A percentile compares a stretch with the other conserved stretches of the same genome.
Evolutionary conservation across 2,888 invertebrate species (phyloP).

Genomic region (Clivina fossor): DNA sequence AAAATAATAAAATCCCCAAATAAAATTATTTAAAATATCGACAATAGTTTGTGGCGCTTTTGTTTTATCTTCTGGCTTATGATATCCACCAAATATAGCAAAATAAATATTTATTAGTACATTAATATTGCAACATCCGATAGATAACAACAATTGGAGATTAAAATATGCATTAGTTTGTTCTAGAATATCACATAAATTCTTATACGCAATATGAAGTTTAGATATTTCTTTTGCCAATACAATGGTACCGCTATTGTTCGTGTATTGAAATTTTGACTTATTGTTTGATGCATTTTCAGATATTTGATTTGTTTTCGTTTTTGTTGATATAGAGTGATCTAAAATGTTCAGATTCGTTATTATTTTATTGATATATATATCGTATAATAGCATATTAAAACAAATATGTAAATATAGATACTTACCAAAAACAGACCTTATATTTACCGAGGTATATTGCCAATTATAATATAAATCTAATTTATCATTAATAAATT

Average conservation of each 20-base stretch:
- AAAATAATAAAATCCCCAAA: conserved; percentile 26
- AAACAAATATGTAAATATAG: not conserved
- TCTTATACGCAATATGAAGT: conserved; percentile 3
- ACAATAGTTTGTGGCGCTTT: conserved; percentile 3
- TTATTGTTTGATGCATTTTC: not conserved
- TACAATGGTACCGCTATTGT: too few relatives aligned
- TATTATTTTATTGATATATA: not conserved
- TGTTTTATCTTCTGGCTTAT: conserved; percentile 10
- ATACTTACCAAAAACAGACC: too few relatives aligned
- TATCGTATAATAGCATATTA: not conserved
- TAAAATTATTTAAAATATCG: conserved; percentile 18
- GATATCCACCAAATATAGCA: conserved; percentile 26
- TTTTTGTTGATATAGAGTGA: not conserved
- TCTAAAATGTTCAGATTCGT: not conserved
- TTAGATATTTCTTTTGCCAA: conserved; percentile 4
- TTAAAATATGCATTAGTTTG: conserved; percentile 17
- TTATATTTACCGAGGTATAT: not conserved
- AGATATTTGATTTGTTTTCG: not conserved
- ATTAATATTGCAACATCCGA: conserved; percentile 21
- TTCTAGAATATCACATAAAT: conserved; percentile 4
- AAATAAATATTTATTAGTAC: conserved; percentile 25
- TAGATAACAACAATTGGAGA: conserved; percentile 15
- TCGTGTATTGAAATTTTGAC: not conserved
- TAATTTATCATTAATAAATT: not conserved
- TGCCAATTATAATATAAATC: not conserved